Base-by-base conservation (phyloP, 1,140 invertebrate genomes). In the Aphaenogaster floridana region DNA sequence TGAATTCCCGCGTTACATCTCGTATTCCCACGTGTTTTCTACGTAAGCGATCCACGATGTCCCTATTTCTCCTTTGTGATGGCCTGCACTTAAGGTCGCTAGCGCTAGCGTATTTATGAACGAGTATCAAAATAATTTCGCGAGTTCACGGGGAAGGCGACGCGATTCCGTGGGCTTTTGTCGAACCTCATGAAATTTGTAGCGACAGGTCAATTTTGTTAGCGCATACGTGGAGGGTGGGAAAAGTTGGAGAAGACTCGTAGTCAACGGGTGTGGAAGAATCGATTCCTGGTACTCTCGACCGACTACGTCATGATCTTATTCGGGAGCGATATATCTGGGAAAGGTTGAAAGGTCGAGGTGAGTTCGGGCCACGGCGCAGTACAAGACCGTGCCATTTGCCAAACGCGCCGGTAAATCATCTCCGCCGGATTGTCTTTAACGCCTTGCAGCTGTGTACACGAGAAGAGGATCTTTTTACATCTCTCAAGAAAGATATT, bases 251-350 rank as follows among this genome's bases (percentile, higher is more conserved):
- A 15, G 69, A 36, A 63, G 71, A 76, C 42, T 81, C 36, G 21
- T 11, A 81, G 63, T 39, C 45, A 48, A 54, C 45, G 54, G 36
- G 54, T 79, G 57, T 66, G 48, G 63, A 76, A 13, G 28, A 63
- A 88, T 90, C 83, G 81, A 86, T 83, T 54, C 74, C 36, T 39
- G 54, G 28, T 79, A 50, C 68, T 28, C 81, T 21, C 57, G 34
- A 64, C 42, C 45, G 76, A 28, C 48, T 80, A 72, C 68, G 79
- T 76, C 85, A 76, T 45, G 79, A 42, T 89, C 68, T 87, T 80
- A 85, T 87, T 90, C 68, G 59, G 17, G 34, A 7, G 48, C 28
- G 68, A 90, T 89, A 71, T 79, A 87, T 89, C 71, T 63, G n/a
- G 76, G 9, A 87, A 86, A 86, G 88, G 86, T 90, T 86, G 74